Conservation (phyloP, 2,888 invertebrate genomes). For the Chloroclysta siterata region DNA sequence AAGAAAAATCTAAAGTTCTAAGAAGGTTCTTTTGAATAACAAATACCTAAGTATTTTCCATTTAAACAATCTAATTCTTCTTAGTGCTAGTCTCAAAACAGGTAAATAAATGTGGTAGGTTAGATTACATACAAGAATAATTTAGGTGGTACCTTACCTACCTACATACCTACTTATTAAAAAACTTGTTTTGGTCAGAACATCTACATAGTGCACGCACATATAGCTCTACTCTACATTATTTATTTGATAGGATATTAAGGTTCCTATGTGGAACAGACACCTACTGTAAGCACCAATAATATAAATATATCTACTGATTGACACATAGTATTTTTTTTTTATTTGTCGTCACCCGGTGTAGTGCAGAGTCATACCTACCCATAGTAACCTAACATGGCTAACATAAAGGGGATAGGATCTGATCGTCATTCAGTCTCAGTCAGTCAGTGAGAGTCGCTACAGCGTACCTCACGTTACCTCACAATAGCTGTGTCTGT, state of each 20-base stretch:
- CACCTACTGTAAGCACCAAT: background rate
- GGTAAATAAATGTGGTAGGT: too few relatives aligned
- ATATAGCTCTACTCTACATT: background rate
- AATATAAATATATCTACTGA: background rate
- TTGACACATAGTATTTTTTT: background rate
- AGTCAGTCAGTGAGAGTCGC: conserved; percentile 70
- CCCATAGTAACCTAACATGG: conserved; percentile 73
- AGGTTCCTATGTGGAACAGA: background rate
- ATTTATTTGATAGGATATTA: background rate
- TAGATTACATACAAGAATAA: too few relatives aligned
- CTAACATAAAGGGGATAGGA: conserved; percentile 79
- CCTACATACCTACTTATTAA: background rate
- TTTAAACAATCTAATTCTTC: too few relatives aligned
- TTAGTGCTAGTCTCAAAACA: too few relatives aligned
- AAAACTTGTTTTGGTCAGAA: background rate
- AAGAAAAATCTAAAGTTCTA: too few relatives aligned
- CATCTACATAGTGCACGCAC: background rate
- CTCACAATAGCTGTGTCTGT: conserved; percentile 10
- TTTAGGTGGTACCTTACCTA: background rate
- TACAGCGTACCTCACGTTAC: conserved; percentile 53
- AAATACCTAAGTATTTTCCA: too few relatives aligned
- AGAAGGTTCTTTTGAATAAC: too few relatives aligned
- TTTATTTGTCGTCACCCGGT: conserved; percentile 51
- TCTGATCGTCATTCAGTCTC: conserved; percentile 73
- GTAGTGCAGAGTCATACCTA: conserved; percentile 67